Evolutionary conservation across 2,113 vertebrate species (phyloP), one percentile per base, ranked within the genome.

Genomic region (Andinoacara biseriatus): DNA sequence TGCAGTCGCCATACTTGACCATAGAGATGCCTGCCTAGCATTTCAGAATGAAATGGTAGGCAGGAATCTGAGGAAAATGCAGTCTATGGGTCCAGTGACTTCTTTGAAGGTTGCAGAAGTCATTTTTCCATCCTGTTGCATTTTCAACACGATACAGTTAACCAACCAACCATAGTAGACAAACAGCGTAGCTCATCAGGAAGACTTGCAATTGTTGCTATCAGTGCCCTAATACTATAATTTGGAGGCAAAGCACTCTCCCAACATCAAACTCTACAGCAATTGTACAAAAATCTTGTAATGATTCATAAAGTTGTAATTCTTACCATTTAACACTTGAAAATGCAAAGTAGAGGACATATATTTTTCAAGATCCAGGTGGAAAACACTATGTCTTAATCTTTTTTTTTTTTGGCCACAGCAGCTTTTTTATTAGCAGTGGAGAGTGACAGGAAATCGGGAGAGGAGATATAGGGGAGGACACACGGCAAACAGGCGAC

Each of bases 121-220:
- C n/a, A 29, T 31, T 74, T 75, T 17, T 1, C 9, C 24, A n/a
- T 46, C 20, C 3, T 10, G 22, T 61, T 57, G 62, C 69, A n/a
- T 54, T 60, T 74, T 56, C 18, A 31, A 35, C 24, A 69, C 4
- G 24, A 43, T 26, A 14, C 17, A 26, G 26, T 20, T 57, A 33
- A 54, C 26, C 20, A 33, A 69, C 22, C 20, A 52, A n/a, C n/a
- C 35, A 62, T 4, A 72, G 56, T 35, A 62, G n/a, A 52, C 22
- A 11, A 2, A 8, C 4, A 40, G 22, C 24, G 7, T 31, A 29
- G 38, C 43, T 57, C 58, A 26, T 5, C 14, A 2, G 31, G 77
- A 87, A 9, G 40, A n/a, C n/a, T 33, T 38, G 7, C 63, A 80
- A 86, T 77, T 85, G 58, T n/a, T 14, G 29, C 49, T 38, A 26